Evolutionary conservation across 2,888 invertebrate genomes (phyloP).

Genomic region (Drosophila mayaguana): DNA sequence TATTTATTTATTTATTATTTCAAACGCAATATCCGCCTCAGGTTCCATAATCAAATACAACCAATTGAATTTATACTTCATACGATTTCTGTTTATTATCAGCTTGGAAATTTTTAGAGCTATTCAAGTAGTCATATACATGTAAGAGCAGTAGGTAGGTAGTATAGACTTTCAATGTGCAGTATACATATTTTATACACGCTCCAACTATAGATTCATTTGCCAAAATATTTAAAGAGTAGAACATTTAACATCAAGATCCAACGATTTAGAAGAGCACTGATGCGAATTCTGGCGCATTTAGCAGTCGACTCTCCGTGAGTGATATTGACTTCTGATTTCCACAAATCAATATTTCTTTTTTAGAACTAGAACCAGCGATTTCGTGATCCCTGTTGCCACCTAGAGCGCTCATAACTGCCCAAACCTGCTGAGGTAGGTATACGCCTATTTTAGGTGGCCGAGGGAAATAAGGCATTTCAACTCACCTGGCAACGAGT

Average conservation of each 20-base stretch:
- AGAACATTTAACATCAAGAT: constrained; percentile 21
- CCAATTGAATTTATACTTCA: not conserved
- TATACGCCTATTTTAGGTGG: not conserved
- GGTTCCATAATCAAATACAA: not conserved
- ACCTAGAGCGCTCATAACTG: constrained; percentile 1
- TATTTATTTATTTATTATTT: too few species aligned
- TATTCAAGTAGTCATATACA: not conserved
- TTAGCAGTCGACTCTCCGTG: not conserved
- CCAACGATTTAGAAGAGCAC: constrained; percentile 3
- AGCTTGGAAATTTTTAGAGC: constrained; percentile 8
- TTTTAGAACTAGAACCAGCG: constrained; percentile 19
- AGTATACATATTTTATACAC: constrained; percentile 6
- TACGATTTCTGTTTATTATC: constrained; percentile 11
- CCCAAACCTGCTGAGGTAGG: constrained; percentile 3
- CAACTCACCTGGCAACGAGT: constrained; percentile 15
- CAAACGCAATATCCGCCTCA: too few species aligned
- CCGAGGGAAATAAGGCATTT: not conserved
- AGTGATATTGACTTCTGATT: not conserved
- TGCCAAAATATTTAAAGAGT: not conserved
- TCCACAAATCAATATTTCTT: not conserved
- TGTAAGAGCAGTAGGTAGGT: not conserved
- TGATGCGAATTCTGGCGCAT: not conserved
- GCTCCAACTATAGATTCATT: constrained; percentile 7
- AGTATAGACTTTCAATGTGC: constrained; percentile 1
- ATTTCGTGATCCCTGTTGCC: constrained; percentile 1